A percentile compares a stretch with the other conserved stretches of the same genome.
Evolutionary conservation across 2,888 invertebrate species (phyloP).

Genomic region (Drosophila acutilabella): DNA sequence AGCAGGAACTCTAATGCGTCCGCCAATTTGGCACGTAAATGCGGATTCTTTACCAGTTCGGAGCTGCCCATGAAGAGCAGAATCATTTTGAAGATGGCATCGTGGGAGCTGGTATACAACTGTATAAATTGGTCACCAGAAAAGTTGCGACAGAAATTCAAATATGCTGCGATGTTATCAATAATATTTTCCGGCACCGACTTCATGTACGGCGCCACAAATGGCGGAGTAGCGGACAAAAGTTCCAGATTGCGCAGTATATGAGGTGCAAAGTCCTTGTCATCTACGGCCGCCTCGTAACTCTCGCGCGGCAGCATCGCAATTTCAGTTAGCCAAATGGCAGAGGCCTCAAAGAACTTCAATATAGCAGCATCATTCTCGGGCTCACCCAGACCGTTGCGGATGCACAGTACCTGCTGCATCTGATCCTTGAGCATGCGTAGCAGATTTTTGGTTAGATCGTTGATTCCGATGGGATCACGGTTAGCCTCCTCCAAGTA

Average conservation of each 20-base stretch:
- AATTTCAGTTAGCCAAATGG: constrained; percentile 94
- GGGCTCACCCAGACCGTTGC: constrained; percentile 91
- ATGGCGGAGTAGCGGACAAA: constrained; percentile 87
- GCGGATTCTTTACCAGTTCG: constrained; percentile 93
- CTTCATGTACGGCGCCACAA: constrained; percentile 89
- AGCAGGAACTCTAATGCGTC: constrained; percentile 95
- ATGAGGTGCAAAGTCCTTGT: constrained; percentile 88
- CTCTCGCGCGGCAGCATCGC: constrained; percentile 86
- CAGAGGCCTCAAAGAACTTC: constrained; percentile 92
- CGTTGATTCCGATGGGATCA: constrained; percentile 85
- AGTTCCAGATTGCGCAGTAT: constrained; percentile 82
- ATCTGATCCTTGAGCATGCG: constrained; percentile 88
- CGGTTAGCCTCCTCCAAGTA: constrained; percentile 89
- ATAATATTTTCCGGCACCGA: constrained; percentile 96
- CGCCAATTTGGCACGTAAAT: constrained; percentile 95
- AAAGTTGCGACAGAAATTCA: constrained; percentile 91
- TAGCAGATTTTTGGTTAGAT: constrained; percentile 88
- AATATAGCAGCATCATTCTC: constrained; percentile 89
- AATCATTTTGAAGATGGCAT: constrained; percentile 90
- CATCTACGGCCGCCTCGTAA: constrained; percentile 75
- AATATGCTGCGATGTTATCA: constrained; percentile 93
- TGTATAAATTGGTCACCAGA: constrained; percentile 89
- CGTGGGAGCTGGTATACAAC: constrained; percentile 87
- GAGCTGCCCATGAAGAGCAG: constrained; percentile 95
- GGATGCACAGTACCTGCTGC: constrained; percentile 89